These are phyloP conservation scores for Tipula helvola DNA, from an alignment of 2,888 invertebrate species.

Conservation along the genomic window DNA sequence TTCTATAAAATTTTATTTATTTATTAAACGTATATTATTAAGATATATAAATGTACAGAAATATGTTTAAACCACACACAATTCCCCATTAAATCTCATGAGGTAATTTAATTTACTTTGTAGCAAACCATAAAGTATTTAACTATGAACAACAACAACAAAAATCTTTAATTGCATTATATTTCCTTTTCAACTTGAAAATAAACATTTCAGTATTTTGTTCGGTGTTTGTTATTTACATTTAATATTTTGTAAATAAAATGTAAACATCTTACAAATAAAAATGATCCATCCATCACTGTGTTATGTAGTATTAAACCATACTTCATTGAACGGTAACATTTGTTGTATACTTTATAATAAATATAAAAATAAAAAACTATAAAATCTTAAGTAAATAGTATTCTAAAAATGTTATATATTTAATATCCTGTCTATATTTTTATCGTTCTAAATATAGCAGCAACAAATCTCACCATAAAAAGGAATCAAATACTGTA, in stretches of 20 bases:
- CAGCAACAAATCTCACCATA: background rate
- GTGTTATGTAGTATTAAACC: background rate
- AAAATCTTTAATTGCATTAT: background rate
- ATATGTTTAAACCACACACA: background rate
- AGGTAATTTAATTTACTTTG: background rate
- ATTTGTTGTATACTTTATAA: background rate
- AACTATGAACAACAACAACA: background rate
- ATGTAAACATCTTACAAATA: background rate
- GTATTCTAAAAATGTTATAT: background rate
- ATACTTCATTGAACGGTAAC: background rate
- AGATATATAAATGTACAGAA: background rate
- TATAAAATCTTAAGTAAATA: background rate
- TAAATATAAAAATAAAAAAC: background rate
- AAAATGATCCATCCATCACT: background rate
- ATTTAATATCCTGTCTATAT: background rate
- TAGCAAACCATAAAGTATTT: background rate
- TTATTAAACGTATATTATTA: background rate
- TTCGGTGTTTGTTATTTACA: background rate
- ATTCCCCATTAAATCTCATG: background rate
- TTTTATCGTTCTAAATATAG: background rate
- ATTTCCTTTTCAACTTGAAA: background rate
- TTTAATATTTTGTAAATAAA: background rate
- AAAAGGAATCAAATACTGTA: background rate
- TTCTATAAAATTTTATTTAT: background rate
- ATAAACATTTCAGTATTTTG: background rate